phyloP scores from a whole-genome alignment of 2,113 vertebrate species.

The Salvelinus alpinus region DNA sequence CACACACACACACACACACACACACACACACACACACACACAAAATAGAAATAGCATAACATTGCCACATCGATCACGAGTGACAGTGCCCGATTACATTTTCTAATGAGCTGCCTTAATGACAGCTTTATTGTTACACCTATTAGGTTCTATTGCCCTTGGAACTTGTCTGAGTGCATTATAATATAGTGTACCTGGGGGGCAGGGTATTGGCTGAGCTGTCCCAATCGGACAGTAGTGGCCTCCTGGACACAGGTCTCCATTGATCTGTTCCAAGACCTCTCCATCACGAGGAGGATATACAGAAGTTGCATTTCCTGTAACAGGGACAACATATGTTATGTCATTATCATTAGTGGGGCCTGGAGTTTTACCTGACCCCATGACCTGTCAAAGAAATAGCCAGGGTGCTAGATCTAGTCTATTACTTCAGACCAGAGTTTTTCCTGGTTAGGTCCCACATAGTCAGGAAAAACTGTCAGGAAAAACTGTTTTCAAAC shows the following conservation, averaged over 20 bases:
- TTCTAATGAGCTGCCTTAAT: slow-evolving; percentile 25
- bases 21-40: neutral
- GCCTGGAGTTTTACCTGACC: too few relatives aligned
- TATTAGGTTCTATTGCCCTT: slow-evolving; percentile 48
- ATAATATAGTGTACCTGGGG: slow-evolving; percentile 68
- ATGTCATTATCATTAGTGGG: too few relatives aligned
- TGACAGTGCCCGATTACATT: neutral
- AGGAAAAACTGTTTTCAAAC: too few relatives aligned
- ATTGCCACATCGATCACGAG: too few relatives aligned
- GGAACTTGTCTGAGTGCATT: neutral
- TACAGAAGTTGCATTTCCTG: slow-evolving; percentile 60
- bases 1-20: neutral
- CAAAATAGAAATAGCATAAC: neutral
- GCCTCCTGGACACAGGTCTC: slow-evolving; percentile 73
- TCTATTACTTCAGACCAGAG: too few relatives aligned
- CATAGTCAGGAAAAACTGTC: too few relatives aligned
- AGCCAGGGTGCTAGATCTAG: too few relatives aligned
- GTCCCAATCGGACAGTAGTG: slow-evolving; percentile 80
- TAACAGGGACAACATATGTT: slow-evolving; percentile 61
- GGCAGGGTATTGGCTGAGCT: slow-evolving; percentile 67
- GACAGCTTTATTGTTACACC: slow-evolving; percentile 44
- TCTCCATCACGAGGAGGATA: slow-evolving; percentile 27
- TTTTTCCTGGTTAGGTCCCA: too few relatives aligned
- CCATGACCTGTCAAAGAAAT: too few relatives aligned
- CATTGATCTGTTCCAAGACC: slow-evolving; percentile 49